Percentiles rank a stretch among this genome's conserved stretches.
These are phyloP conservation scores for Aurelia aurita DNA, from an alignment of 30 jellyfish, hydroid and myxozoan genomes.

Conservation along the genomic window DNA sequence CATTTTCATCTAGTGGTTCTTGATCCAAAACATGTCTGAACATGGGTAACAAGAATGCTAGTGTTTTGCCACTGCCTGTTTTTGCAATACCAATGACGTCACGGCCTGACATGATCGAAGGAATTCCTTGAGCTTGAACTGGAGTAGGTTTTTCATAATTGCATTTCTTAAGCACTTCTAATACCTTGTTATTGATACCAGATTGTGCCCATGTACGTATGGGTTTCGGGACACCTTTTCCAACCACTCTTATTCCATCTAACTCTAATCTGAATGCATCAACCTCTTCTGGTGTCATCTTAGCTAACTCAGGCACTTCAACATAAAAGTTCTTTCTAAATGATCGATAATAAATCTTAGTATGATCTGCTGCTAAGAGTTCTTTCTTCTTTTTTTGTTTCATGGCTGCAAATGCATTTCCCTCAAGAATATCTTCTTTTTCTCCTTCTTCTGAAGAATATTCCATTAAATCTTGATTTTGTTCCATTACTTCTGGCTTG, in stretches of 20 bases:
- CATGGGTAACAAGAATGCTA: constrained; percentile 97
- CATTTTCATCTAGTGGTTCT: constrained; percentile 87
- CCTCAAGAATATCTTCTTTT: constrained; percentile 71
- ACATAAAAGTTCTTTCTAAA: constrained; percentile 92
- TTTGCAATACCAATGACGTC: constrained; percentile 99
- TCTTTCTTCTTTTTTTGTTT: constrained; percentile 87
- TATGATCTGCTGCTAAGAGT: constrained; percentile 92
- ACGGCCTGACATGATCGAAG: constrained; percentile 99
- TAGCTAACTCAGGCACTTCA: constrained; percentile 98
- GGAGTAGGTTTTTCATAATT: constrained; percentile 98
- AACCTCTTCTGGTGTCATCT: constrained; percentile 93
- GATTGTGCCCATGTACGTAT: constrained; percentile 98
- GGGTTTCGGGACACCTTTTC: constrained; percentile 97
- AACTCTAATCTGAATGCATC: constrained; percentile 79
- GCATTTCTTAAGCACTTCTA: constrained; percentile 85
- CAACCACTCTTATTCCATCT: constrained; percentile 91
- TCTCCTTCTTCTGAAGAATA: constrained; percentile 96
- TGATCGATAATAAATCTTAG: constrained; percentile 87
- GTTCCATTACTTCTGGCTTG: constrained; percentile 98
- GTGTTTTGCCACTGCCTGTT: constrained; percentile 99
- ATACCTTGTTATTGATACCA: constrained; percentile 79
- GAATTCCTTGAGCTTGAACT: constrained; percentile 99
- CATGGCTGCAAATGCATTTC: constrained; percentile 80
- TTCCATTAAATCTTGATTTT: constrained; percentile 96
- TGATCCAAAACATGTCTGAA: constrained; percentile 99